Base-by-base conservation (phyloP, 37 sponge, comb jelly and placozoan species). In the Bolinopsis microptera region DNA sequence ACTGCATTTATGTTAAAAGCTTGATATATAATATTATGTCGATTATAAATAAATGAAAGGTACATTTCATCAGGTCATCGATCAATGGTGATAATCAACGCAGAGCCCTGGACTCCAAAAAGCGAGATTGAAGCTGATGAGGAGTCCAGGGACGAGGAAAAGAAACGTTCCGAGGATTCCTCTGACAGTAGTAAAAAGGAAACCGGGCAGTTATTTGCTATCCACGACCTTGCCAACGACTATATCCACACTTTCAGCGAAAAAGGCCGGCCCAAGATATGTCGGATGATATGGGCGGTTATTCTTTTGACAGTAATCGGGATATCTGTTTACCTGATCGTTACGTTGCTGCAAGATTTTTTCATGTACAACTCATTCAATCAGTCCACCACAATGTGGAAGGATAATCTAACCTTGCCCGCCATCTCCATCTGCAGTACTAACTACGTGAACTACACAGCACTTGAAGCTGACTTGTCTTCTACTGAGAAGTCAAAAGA, bases 371-470 rank as follows among this genome's bases (percentile, higher is more conserved):
- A 86, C 41, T 86, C 90, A 8, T 86, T 86, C 28, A 86, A 86
- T 48, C 26, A 86, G 61, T 86, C 90, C 61, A 86, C 90, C 2
- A 86, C 90, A 0, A 0, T 9, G 0, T 86, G 90, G 90, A 18
- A 3, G 61, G 35, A 86, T 0, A 86, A 86, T 27, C 13, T 86
- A 35, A n/a, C 90, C 61, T 38, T 86, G 34, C 90, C 90, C 48
- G 90, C 90, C 61, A 86, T 86, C 8, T 39, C 90, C 27, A 86
- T 86, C 48, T 86, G 90, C 61, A 86, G 35, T 34, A 34, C 32
- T 5, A 86, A 86, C 90, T 34, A 34, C 22, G 32, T 86, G 48
- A 86, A 86, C 61, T 41, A 86, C 90, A 86, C 90, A 0, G 90
- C 41, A 18, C 36, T 86, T 30, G 23, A 9, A 30, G 90, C 16